Percentiles rank a stretch among this genome's conserved stretches.
Evolutionary conservation across 2,888 invertebrate genomes (phyloP).

Genomic region (Fabriciana adippe): DNA sequence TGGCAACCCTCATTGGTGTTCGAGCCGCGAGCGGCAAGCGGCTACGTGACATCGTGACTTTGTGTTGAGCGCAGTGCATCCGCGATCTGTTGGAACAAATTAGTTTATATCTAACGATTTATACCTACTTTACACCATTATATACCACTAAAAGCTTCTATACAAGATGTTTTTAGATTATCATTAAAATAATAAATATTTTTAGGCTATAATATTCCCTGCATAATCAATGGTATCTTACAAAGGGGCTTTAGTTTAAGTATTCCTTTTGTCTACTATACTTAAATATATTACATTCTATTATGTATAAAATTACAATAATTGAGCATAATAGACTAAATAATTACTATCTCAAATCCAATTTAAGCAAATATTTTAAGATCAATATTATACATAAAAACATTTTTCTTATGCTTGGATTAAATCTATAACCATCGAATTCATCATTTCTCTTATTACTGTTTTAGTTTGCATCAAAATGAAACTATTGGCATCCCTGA

Average conservation of each 20-base stretch:
- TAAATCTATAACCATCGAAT: no score
- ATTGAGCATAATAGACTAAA: no score
- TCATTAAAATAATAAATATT: not conserved
- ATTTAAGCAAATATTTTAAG: no score
- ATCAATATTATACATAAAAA: no score
- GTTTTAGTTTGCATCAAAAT: not conserved
- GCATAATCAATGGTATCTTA: no score
- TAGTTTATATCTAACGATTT: slow-evolving; percentile 4
- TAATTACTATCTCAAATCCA: no score
- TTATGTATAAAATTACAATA: no score
- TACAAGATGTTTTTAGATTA: not conserved
- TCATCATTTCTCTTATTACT: not conserved
- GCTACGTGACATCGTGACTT: slow-evolving; percentile 19
- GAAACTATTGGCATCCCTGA: slow-evolving; percentile 28
- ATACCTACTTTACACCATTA: not conserved
- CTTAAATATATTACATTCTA: no score
- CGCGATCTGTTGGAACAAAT: not conserved
- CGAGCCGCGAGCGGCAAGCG: not conserved
- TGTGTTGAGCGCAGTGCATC: not conserved
- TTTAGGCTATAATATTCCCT: no score
- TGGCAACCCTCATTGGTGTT: not conserved
- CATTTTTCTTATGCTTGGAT: no score
- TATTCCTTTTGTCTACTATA: no score
- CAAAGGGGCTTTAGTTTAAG: no score
- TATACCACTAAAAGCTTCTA: not conserved